Evolutionary conservation across 1,140 invertebrate species (phyloP).

Genomic region (Panagrolaimus sp.): DNA sequence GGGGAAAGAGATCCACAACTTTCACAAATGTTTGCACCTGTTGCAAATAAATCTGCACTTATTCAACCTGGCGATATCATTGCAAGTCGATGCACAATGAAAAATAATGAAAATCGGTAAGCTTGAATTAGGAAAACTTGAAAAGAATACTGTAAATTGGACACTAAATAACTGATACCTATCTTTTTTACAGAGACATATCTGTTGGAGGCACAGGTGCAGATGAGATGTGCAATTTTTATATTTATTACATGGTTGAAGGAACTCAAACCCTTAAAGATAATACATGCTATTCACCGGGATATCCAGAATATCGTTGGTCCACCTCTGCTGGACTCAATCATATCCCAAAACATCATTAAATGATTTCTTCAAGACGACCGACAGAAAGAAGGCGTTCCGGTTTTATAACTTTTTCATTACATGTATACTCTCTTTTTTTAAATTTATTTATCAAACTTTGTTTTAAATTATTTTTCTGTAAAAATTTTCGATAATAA

Average conservation of each 20-base stretch:
- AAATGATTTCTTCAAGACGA: not conserved
- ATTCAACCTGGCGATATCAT: slow-evolving; percentile 70
- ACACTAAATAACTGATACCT: slow-evolving; percentile 7
- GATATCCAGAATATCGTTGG: slow-evolving; percentile 79
- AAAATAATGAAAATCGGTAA: slow-evolving; percentile 65
- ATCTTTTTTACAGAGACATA: slow-evolving; percentile 32
- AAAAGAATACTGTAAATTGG: not conserved
- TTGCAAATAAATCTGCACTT: slow-evolving; percentile 64
- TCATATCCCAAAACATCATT: slow-evolving; percentile 70
- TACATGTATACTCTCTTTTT: no score
- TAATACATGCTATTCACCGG: slow-evolving; percentile 75
- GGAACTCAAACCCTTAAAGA: slow-evolving; percentile 67
- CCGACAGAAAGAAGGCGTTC: no score
- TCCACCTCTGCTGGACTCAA: slow-evolving; percentile 64
- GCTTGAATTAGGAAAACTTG: slow-evolving; percentile 76
- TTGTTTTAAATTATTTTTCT: slow-evolving; percentile 7
- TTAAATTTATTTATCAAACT: not conserved
- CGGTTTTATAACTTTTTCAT: no score
- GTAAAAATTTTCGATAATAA: not conserved
- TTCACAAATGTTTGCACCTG: slow-evolving; percentile 87
- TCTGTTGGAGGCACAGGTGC: slow-evolving; percentile 69
- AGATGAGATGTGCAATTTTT: slow-evolving; percentile 99
- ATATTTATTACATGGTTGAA: slow-evolving; percentile 82
- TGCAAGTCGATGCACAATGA: slow-evolving; percentile 84
- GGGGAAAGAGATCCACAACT: slow-evolving; percentile 83